These are phyloP conservation scores for Semaprochilodus insignis DNA, from an alignment of 2,797 vertebrate genomes.

Conservation along the genomic window DNA sequence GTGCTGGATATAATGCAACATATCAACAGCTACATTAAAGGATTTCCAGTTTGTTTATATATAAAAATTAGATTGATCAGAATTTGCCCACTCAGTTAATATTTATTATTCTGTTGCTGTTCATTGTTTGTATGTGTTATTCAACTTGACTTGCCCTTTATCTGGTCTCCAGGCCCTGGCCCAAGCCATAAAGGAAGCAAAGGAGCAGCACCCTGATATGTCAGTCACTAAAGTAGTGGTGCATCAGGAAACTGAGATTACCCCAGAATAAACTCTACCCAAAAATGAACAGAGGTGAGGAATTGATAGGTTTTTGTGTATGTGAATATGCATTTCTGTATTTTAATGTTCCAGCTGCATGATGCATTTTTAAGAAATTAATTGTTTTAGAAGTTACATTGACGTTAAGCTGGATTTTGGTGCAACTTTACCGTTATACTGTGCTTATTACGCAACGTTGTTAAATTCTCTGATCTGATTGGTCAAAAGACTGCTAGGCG, in stretches of 20 bases:
- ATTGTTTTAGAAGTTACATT: not conserved
- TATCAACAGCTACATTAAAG: no score
- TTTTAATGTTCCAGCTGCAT: not conserved
- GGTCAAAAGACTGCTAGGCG: no score
- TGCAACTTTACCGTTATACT: not conserved
- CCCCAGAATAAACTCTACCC: conserved; percentile 81
- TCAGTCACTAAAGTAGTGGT: conserved; percentile 98
- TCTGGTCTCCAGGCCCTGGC: conserved; percentile 86
- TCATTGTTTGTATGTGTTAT: not conserved
- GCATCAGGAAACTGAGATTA: conserved; percentile 96
- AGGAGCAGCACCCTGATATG: conserved; percentile 98
- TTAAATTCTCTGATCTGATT: no score
- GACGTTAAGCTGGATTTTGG: not conserved
- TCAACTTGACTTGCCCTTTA: not conserved
- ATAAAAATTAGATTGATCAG: not conserved
- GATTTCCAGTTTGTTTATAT: no score
- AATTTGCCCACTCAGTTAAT: not conserved
- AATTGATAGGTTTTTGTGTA: not conserved
- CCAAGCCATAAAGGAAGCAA: conserved; percentile 96
- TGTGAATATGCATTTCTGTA: not conserved
- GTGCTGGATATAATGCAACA: no score
- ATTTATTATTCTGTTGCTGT: conserved; percentile 42
- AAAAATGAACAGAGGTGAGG: conserved; percentile 58
- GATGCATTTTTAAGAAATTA: not conserved
- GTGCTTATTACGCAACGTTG: no score